Evolutionary conservation across 23 tunicate species (phyloP), one percentile per base, ranked within the genome.

Genomic region (Styela plicata): DNA sequence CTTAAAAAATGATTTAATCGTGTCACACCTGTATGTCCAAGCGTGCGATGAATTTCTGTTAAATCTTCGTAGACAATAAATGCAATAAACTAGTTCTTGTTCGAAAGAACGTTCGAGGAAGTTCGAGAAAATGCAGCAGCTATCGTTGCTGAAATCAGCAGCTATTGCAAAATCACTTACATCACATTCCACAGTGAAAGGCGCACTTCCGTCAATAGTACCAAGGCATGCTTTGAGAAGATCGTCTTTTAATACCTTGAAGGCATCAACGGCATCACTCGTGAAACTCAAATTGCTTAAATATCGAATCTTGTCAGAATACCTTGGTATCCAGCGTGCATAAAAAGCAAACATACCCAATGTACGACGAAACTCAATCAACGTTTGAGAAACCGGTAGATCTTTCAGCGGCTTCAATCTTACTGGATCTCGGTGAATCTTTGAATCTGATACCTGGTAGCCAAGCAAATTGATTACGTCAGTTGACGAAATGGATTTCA

Each of bases 311-410:
- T 74, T 63, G n/a, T 84, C 82, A 25, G 83, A 84, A 76, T 69
- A 84, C 7, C 64, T 63, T 10, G 16, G 30, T 5, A 84, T 82
- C 85, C 63, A 82, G 18, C 74, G 28, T 18, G 85, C 85, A 34
- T 32, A 70, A 25, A 33, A 82, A 70, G 85, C 85, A 82, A 82
- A 82, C 85, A 82, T 68, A 21, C 79, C 85, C 26, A 83, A 68
- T 13, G 30, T 70, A 34, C 13, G 65, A 20, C 69, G 68, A 62
- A 82, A 36, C 29, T 82, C 79, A 22, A 24, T 34, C 17, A 19
- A 3, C 7, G 85, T 82, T 20, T 23, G 16, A 3, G 85, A 78
- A 19, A 68, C 31, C 13, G 85, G 85, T 25, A 69, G 63, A 22
- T 82, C 33, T 31, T 33, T 3, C 7, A 69, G 79, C 7, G 79